Conservation (phyloP, 2,888 invertebrate genomes). For the Osmoderma eremita region DNA sequence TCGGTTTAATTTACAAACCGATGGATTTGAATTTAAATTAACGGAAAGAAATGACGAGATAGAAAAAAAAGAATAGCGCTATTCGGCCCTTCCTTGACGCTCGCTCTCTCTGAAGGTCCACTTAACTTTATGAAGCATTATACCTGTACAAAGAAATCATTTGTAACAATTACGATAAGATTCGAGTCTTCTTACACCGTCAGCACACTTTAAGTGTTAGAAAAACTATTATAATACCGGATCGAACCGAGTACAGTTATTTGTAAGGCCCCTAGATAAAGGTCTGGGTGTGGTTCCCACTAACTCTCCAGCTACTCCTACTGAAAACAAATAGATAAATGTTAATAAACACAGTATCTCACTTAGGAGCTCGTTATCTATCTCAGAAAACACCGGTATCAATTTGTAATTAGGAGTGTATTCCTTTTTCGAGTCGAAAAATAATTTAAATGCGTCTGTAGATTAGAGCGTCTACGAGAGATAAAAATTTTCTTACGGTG, state of each 20-base stretch:
- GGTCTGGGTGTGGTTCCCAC: constrained; percentile 37
- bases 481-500: constrained; percentile 31
- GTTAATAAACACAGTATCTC: constrained; percentile 41
- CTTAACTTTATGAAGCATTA: constrained; percentile 34
- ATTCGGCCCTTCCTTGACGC: neutral
- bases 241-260: constrained; percentile 36
- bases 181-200: constrained; percentile 26
- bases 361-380: constrained; percentile 39
- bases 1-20: constrained; percentile 35
- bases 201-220: constrained; percentile 39
- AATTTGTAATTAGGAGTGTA: constrained; percentile 42
- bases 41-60: constrained; percentile 6
- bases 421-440: constrained; percentile 28
- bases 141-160: constrained; percentile 38
- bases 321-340: constrained; percentile 38
- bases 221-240: constrained; percentile 32
- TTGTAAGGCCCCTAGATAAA: constrained; percentile 23
- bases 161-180: constrained; percentile 40
- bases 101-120: constrained; percentile 10
- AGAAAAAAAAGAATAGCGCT: neutral
- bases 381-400: constrained; percentile 38
- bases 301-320: constrained; percentile 33
- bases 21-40: constrained; percentile 36
- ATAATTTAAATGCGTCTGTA: constrained; percentile 36
- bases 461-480: constrained; percentile 26